Evolutionary conservation across 53 echinoderm and acorn worm species (phyloP).

Genomic region (Crossaster papposus): DNA sequence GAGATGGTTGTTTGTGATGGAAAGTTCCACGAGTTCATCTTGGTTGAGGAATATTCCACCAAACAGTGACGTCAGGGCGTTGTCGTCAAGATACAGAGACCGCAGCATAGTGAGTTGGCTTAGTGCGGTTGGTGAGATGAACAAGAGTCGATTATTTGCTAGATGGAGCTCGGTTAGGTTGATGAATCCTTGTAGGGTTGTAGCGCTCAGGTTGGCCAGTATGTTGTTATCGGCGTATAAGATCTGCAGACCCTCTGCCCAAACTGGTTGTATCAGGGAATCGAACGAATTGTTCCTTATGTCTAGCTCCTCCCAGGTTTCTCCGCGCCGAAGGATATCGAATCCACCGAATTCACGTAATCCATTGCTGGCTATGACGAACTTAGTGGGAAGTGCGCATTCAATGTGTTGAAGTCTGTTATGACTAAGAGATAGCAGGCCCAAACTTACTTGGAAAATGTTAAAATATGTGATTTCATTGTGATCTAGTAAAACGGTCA

Average conservation of each 20-base stretch:
- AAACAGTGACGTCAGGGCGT: constrained; percentile 28
- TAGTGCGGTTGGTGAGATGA: constrained; percentile 27
- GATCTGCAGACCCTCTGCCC: constrained; percentile 32
- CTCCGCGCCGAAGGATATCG: neutral
- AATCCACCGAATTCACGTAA: neutral
- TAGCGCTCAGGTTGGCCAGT: constrained; percentile 29
- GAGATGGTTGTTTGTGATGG: constrained; percentile 34
- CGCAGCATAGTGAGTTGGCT: neutral
- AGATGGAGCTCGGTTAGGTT: constrained; percentile 32
- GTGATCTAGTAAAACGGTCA: constrained; percentile 24
- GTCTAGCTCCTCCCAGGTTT: constrained; percentile 9
- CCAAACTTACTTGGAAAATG: too few species aligned
- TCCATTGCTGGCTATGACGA: constrained; percentile 3
- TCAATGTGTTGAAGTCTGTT: neutral
- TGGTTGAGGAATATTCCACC: constrained; percentile 46
- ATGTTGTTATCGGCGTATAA: constrained; percentile 30
- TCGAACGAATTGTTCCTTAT: constrained; percentile 13
- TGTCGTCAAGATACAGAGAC: constrained; percentile 41
- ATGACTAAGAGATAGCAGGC: neutral
- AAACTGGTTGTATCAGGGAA: constrained; percentile 33
- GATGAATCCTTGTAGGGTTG: constrained; percentile 32
- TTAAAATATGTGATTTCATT: neutral
- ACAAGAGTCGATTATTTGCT: constrained; percentile 37
- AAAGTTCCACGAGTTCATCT: constrained; percentile 6
- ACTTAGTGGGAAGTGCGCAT: neutral